Base-by-base conservation (phyloP, 2,888 invertebrate genomes). In the Agrilus biguttatus region DNA sequence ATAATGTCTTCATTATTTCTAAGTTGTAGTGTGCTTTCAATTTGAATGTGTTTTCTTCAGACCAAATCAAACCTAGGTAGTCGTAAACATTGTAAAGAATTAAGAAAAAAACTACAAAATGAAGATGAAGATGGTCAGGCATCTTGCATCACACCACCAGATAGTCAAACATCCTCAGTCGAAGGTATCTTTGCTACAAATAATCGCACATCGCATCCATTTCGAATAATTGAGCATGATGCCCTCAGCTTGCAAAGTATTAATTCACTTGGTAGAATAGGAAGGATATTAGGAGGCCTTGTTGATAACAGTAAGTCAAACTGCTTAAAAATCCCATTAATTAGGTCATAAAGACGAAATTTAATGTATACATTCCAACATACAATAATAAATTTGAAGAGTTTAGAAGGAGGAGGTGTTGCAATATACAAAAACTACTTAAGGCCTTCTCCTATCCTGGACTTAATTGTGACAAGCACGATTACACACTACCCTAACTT, bases 171-270 rank as follows among this genome's bases (percentile, higher is more conserved):
- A 10, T 78, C 78, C 50, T 83, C 86, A 8, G 76, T 83, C 42
- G 90, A 90, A 56, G 83, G 83, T 46, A 76, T 83, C 12, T 83
- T 76, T 62, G 75, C 80, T 8, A 69, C 71, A 33, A 72, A 77
- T 47, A 73, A 72, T 40, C 75, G 77, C 55, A 74, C 77, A 38
- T 69, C 72, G 45, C 87, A 86, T 66, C 88, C 88, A 14, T 88
- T 88, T 63, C 75, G 78, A 65, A 83, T 89, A 49, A 87, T 90
- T 56, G 87, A 91, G 53, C 86, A 86, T 56, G 90, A 90, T 65
- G 80, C 88, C 13, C 75, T 87, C 63, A 89, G 88, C 61, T 69
- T 90, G 54, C 88, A 89, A 63, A 89, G 89, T 60, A 83, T 90
- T 74, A 86, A 87, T 53, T 90, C 90, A 39, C 69, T 90, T 45